Percentiles rank a stretch among this genome's conserved stretches.
Conservation (phyloP, 2,113 vertebrate species). For the Tragelaphus buxtoni region DNA sequence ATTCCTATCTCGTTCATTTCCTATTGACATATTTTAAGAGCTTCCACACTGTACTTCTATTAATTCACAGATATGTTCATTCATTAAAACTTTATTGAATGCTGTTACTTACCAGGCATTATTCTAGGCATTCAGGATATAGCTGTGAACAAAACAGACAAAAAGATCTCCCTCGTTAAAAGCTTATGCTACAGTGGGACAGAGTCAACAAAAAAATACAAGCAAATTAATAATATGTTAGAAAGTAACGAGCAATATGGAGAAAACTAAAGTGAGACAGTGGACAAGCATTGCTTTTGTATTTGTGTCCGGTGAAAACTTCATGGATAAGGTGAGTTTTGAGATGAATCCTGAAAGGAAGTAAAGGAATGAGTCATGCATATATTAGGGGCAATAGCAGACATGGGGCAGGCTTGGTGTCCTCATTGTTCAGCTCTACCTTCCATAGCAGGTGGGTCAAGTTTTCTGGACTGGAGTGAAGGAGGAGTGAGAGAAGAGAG, state of each 20-base stretch:
- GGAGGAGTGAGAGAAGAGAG: neutral
- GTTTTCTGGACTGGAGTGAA: neutral
- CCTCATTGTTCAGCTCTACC: neutral
- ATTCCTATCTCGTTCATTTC: neutral
- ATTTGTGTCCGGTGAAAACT: neutral
- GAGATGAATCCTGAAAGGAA: neutral
- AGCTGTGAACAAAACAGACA: neutral
- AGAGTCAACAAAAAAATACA: neutral
- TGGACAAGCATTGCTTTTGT: neutral
- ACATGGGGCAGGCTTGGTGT: accelerated
- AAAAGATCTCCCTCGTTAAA: neutral
- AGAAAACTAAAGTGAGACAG: neutral
- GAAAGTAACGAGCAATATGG: neutral
- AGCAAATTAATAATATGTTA: neutral
- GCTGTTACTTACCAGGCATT: neutral
- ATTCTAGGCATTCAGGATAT: neutral
- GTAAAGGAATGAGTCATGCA: accelerated
- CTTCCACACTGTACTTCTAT: neutral
- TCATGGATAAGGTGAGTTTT: neutral
- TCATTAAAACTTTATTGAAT: neutral
- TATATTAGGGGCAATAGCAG: neutral
- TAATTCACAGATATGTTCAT: neutral
- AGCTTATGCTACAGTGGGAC: neutral
- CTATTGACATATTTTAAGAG: neutral
- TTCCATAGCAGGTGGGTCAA: neutral